Percentiles rank a stretch among this genome's conserved stretches.
phyloP scores from a whole-genome alignment of 1,140 invertebrate species.

The Steinernema feltiae region DNA sequence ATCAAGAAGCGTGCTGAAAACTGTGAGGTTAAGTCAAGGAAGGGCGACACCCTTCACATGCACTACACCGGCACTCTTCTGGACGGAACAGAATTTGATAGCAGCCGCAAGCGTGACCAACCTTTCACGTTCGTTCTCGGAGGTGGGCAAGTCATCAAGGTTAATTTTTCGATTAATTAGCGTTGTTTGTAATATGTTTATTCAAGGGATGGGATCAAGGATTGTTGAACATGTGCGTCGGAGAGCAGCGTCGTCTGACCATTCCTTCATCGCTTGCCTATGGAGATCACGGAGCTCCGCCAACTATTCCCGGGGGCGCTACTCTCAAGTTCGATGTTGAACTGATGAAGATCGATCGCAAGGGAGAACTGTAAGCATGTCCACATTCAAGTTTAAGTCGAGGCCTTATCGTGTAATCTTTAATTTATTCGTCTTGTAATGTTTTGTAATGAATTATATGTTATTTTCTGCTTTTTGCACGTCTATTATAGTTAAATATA shows the following conservation, averaged over 20 bases:
- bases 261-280: constrained; percentile 78
- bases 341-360: constrained; percentile 71
- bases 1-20: constrained; percentile 74
- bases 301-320: constrained; percentile 73
- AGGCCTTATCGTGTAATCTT: neutral
- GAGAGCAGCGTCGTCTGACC: constrained; percentile 75
- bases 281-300: constrained; percentile 70
- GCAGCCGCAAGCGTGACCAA: constrained; percentile 68
- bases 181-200: neutral
- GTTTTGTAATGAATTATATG: neutral
- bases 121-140: constrained; percentile 74
- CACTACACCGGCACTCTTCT: constrained; percentile 77
- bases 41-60: constrained; percentile 74
- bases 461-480: too few relatives aligned
- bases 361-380: constrained; percentile 63
- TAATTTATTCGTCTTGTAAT: neutral
- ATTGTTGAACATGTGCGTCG: constrained; percentile 65
- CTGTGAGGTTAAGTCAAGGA: constrained; percentile 72
- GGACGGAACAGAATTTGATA: constrained; percentile 79
- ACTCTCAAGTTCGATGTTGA: constrained; percentile 78
- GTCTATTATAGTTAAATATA: too few relatives aligned
- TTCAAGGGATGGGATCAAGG: constrained; percentile 75
- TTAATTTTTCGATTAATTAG: constrained; percentile 24
- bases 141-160: constrained; percentile 67
- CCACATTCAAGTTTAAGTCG: neutral